Base-by-base conservation (phyloP, 2,113 vertebrate genomes). In the Naja naja region DNA sequence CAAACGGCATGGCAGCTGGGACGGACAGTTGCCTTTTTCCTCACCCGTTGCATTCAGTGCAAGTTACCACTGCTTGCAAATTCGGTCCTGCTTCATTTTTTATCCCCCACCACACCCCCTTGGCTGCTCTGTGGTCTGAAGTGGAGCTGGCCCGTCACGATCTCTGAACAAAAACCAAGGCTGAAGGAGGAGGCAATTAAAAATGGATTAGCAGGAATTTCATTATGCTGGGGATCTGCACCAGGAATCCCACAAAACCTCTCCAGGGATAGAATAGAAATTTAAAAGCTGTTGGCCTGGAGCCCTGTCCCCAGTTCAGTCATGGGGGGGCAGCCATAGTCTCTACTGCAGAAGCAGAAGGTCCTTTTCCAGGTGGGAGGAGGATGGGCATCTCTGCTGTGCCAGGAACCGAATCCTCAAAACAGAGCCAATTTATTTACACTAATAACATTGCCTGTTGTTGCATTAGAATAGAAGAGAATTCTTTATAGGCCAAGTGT, bases 151-250 rank as follows among this genome's bases (percentile, higher is more conserved):
- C 12, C 3, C 27, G 2, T 20, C 47, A 22, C 12, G 47, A 49
- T 49, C 8, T 49, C 8, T 49, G 47, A 49, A 49, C 47, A 85
- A 86, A 87, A n/a, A 4, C 27, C 20, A 22, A 49, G 53, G 55
- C 58, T n/a, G 14, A 3, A 58, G 34, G 3, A 94, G 94, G 74
- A 91, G 74, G 91, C 95, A 95, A 93, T 95, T 95, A 96, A 94
- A 95, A 93, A 94, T 90, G 93, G 95, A 95, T 95, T 93, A 95
- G 91, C 91, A 87, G 90, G 49, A 8, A 18, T 91, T 95, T 95
- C 92, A 87, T 94, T 91, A 95, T 94, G 74, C 94, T 91, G 93
- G 95, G 95, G 94, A 90, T 1, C n/a, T 0, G 0, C 47, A 93
- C 93, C 94, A 88, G 86, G 86, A 92, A 53, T 93, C 95, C 45